These are phyloP conservation scores for Idaea biselata DNA, from an alignment of 2,888 invertebrate genomes.

Conservation along the genomic window DNA sequence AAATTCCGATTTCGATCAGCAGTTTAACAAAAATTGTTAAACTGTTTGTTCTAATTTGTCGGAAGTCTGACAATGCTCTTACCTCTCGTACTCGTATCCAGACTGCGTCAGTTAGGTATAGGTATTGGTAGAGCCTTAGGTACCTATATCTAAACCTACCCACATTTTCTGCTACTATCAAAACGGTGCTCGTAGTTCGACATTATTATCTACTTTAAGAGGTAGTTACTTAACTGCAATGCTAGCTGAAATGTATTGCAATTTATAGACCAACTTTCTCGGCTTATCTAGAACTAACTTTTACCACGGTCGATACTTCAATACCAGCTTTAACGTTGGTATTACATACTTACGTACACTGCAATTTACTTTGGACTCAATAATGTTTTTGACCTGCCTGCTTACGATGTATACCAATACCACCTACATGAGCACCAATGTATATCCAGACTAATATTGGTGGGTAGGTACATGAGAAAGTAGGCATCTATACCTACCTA, in stretches of 20 bases:
- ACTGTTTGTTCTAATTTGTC: no score
- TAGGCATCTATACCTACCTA: no score
- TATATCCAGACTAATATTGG: no score
- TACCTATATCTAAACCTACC: not conserved
- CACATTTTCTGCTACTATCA: not conserved
- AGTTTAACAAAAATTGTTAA: no score
- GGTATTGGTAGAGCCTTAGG: no score
- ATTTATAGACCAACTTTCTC: not conserved
- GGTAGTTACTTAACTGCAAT: not conserved
- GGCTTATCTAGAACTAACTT: not conserved
- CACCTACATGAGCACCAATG: no score
- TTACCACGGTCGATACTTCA: not conserved
- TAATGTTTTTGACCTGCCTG: not conserved
- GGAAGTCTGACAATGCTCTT: no score
- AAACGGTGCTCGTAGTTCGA: not conserved
- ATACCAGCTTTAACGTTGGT: not conserved
- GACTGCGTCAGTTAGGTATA: no score
- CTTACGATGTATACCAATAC: not conserved
- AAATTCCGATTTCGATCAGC: no score
- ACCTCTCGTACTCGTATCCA: no score
- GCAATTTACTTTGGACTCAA: not conserved
- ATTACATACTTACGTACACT: not conserved
- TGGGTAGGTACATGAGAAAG: no score
- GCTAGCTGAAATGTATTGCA: not conserved
- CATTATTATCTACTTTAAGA: not conserved